These are phyloP conservation scores for Apis mellifera DNA, from an alignment of 1,140 invertebrate species.

Conservation along the genomic window Amel_HAv3.1 CM009940.2:6983501-6984000, in stretches of 20 bases:
- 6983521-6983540: conserved; percentile 11
- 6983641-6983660: conserved; percentile 36
- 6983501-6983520: conserved; percentile 21
- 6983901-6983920: too few relatives aligned
- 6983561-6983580: conserved; percentile 36
- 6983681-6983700: conserved; percentile 47
- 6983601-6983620: not conserved
- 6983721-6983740: conserved; percentile 52
- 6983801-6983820: not conserved
- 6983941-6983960: too few relatives aligned
- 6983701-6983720: conserved; percentile 49
- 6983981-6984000: too few relatives aligned
- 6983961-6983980: too few relatives aligned
- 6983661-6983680: conserved; percentile 34
- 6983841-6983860: too few relatives aligned
- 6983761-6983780: conserved; percentile 31
- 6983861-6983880: too few relatives aligned
- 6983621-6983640: not conserved
- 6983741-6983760: conserved; percentile 12
- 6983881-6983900: too few relatives aligned
- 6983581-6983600: conserved; percentile 25
- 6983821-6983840: not conserved
- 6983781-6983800: not conserved
- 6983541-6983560: not conserved
- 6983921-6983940: too few relatives aligned